Evolutionary conservation across 2,888 invertebrate genomes (phyloP), one percentile per base, ranked within the genome.

Genomic region (Crossocerus cetratus): DNA sequence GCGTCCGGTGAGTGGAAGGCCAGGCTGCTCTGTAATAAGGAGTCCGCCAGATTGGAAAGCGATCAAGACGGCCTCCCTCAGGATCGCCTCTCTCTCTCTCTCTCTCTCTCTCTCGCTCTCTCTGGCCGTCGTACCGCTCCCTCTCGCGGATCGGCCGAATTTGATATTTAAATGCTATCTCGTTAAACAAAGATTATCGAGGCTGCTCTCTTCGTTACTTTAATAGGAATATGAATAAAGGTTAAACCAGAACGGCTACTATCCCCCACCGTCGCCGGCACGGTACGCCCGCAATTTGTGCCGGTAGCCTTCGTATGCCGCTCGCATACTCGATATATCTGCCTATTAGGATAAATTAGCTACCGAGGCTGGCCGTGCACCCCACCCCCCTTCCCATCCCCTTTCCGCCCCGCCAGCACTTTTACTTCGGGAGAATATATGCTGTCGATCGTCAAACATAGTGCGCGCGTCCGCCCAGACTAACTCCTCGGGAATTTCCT

Each of bases 31-130:
- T 76, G 75, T 83, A 83, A 83, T 83, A 82, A 83, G 70, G 70
- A 63, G 21, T 83, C 78, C 75, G 76, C 70, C 76, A 76, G 80
- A 83, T 83, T 83, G 82, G 80, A 83, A 80, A 81, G 69, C 80
- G 80, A 83, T 83, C 83, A 69, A 32, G 32, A 32, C 67, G 65
- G 70, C 53, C 69, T 32, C 67, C 72, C 65, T 21, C 44, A 21
- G 71, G 68, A 44, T 64, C 5, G 32, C 2, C 3, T 32, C 23
- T 32, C 23, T 32, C 23, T 32, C 23, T 3, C 32, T 32, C 23
- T 23, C 2, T 4, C 23, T 3, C 23, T 4, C 23, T 23, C 23
- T 23, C 23, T 23, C 4, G n/a, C n/a, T 23, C 32, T 32, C 32
- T 32, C 32, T 32, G 1, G 32, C 58, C 65, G 16, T n/a, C 62